These are phyloP conservation scores for Eretmocerus hayati DNA, from an alignment of 2,888 invertebrate species.

Conservation along the genomic window DNA sequence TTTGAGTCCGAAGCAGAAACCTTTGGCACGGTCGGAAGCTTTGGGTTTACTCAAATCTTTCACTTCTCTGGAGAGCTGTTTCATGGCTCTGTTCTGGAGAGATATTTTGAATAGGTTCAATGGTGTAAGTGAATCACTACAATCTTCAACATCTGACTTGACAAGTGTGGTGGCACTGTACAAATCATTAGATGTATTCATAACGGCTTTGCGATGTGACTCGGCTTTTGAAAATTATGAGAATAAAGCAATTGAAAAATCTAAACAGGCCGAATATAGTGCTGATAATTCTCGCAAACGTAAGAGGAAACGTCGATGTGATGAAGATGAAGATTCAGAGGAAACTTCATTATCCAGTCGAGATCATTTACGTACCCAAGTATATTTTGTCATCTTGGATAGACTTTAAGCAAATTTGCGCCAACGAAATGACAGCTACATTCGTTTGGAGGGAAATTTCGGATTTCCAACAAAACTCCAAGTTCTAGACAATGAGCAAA, in stretches of 20 bases:
- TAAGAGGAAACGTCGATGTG: slow-evolving; percentile 7
- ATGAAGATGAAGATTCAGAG: slow-evolving; percentile 1
- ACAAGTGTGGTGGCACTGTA: slow-evolving; percentile 13
- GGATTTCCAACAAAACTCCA: background rate
- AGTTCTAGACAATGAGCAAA: slow-evolving; percentile 1
- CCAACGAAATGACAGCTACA: background rate
- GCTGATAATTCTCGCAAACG: background rate
- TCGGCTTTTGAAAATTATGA: slow-evolving; percentile 11
- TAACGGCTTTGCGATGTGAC: background rate
- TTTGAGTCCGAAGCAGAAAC: slow-evolving; percentile 11
- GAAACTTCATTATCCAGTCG: background rate
- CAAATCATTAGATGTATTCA: slow-evolving; percentile 7
- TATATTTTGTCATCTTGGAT: slow-evolving; percentile 1
- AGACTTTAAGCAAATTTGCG: background rate
- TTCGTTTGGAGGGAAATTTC: background rate
- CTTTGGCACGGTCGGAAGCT: slow-evolving; percentile 14
- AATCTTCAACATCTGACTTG: slow-evolving; percentile 12
- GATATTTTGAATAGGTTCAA: slow-evolving; percentile 17
- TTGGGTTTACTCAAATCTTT: slow-evolving; percentile 7
- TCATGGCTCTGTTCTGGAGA: slow-evolving; percentile 15
- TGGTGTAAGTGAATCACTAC: slow-evolving; percentile 11
- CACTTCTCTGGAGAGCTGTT: slow-evolving; percentile 10
- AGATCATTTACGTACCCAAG: slow-evolving; percentile 1
- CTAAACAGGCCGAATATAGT: slow-evolving; percentile 4
- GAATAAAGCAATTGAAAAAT: slow-evolving; percentile 10